A percentile compares a stretch with the other conserved stretches of the same genome.
phyloP scores from a whole-genome alignment of 2,113 vertebrate species.

The Daubentonia madagascariensis region DNA sequence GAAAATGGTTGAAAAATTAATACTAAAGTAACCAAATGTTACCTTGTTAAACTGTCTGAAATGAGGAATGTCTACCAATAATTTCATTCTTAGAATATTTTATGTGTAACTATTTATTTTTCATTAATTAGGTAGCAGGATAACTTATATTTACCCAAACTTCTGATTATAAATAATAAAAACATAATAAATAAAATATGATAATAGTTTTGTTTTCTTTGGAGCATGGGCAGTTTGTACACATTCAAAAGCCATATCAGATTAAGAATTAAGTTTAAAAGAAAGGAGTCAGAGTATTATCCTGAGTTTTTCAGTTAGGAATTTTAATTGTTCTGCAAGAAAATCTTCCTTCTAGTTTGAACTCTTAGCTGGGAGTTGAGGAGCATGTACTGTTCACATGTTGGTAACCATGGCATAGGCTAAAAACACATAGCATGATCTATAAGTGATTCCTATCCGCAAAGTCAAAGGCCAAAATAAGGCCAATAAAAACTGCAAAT shows the following conservation, averaged over 20 bases:
- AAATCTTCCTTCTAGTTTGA: neutral
- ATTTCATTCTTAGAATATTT: constrained; percentile 19
- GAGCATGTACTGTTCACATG: neutral
- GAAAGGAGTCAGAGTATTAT: neutral
- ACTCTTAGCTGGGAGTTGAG: neutral
- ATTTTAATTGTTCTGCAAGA: neutral
- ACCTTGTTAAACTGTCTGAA: neutral
- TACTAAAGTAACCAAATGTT: neutral
- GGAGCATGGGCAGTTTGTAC: neutral
- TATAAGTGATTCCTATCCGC: neutral
- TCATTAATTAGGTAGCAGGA: neutral
- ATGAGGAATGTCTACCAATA: neutral
- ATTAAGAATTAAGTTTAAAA: neutral
- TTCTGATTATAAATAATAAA: constrained; percentile 13
- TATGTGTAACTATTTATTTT: neutral
- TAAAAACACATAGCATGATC: neutral
- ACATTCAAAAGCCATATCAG: neutral
- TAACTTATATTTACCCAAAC: neutral
- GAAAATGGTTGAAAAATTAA: neutral
- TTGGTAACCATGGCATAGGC: neutral
- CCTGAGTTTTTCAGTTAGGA: neutral
- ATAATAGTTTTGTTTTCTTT: neutral
- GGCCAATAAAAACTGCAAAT: neutral
- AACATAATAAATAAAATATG: neutral
- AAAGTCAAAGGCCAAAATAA: neutral